A percentile compares a stretch with the other conserved stretches of the same genome.
phyloP scores from a whole-genome alignment of 2,113 vertebrate genomes.

The Craseonycteris thonglongyai region DNA sequence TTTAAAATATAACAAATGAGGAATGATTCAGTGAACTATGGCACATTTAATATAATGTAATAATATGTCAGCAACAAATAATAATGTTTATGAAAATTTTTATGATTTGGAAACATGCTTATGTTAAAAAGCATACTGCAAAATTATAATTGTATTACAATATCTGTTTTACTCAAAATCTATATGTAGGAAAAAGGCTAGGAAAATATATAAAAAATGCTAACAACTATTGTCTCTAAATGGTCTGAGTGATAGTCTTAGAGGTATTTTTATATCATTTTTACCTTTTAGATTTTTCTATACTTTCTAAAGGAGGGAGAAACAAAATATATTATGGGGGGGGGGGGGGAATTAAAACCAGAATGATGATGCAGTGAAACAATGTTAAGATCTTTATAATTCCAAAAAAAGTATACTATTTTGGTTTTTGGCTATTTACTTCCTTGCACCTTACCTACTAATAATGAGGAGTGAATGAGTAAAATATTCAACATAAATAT shows the following conservation, averaged over 20 bases:
- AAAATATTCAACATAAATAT: background rate
- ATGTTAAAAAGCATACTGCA: background rate
- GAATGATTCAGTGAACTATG: background rate
- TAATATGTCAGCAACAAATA: background rate
- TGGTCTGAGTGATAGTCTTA: background rate
- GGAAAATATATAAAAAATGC: background rate
- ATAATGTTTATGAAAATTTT: background rate
- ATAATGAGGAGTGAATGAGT: background rate
- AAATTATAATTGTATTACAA: background rate
- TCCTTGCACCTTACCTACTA: background rate
- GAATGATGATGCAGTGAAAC: background rate
- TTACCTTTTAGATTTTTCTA: background rate
- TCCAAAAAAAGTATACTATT: background rate
- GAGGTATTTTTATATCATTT: background rate
- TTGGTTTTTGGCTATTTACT: background rate
- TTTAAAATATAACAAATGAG: background rate
- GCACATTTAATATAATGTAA: background rate
- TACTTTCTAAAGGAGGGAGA: conserved; percentile 28
- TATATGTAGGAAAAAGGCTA: background rate
- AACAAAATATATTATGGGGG: background rate
- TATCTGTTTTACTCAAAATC: background rate
- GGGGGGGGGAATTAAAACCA: background rate
- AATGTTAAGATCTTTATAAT: background rate
- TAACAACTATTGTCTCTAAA: background rate
- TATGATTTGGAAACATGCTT: background rate